Evolutionary conservation across 2,888 invertebrate species (phyloP).

Genomic region (Agrochola macilenta): DNA sequence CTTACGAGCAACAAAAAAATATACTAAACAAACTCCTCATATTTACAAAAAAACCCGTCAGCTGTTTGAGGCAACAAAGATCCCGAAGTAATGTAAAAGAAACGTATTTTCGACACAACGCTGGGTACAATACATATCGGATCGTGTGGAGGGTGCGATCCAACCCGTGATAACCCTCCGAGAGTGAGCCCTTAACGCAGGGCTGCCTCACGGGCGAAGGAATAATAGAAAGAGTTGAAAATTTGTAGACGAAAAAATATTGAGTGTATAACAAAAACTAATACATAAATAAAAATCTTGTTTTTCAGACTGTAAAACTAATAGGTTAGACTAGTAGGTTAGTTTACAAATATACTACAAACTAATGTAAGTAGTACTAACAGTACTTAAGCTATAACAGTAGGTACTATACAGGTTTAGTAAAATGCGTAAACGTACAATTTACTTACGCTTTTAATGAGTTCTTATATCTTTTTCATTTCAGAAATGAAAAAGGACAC

Average conservation of each 20-base stretch:
- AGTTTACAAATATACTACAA: no score
- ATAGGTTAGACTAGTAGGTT: no score
- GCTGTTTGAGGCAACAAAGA: conserved; percentile 61
- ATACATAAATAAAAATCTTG: no score
- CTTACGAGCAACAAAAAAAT: not conserved
- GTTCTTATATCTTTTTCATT: no score
- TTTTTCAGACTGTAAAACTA: no score
- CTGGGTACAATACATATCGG: conserved; percentile 52
- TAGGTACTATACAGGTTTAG: no score
- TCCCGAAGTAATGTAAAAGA: conserved; percentile 39
- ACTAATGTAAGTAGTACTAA: no score
- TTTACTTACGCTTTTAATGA: no score
- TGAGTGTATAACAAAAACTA: no score
- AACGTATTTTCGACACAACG: conserved; percentile 49
- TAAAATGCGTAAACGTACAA: no score
- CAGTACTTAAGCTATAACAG: no score
- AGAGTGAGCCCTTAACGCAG: conserved; percentile 74
- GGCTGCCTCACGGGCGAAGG: conserved; percentile 68
- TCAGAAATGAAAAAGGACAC: no score
- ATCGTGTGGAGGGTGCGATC: conserved; percentile 74
- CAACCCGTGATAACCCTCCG: conserved; percentile 79
- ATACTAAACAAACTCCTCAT: not conserved
- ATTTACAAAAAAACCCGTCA: conserved; percentile 41
- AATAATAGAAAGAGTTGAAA: not conserved
- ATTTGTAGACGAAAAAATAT: not conserved